Evolutionary conservation across 2,113 vertebrate genomes (phyloP), one percentile per base, ranked within the genome.

Genomic region (Hemichromis elongatus): DNA sequence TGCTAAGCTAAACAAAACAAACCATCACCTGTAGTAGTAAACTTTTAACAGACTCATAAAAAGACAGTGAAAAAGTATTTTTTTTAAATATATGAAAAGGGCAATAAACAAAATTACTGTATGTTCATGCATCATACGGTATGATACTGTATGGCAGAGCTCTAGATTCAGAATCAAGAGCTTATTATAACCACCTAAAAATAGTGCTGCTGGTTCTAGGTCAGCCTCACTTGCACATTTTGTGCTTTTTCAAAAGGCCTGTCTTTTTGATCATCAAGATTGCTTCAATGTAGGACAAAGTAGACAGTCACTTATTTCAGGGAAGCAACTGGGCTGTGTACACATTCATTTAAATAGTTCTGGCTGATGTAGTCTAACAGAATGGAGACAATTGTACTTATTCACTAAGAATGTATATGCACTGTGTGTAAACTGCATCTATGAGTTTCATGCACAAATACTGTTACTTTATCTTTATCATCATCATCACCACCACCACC

Each of bases 121-220:
- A 55, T 56, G 19, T n/a, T 12, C 12, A 66, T 54, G 40, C 26
- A 55, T 50, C 83, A 35, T 26, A 6, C 73, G 54, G 35, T 30
- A 45, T 57, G 3, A 18, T 63, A 68, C 21, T 70, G 82, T 81
- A 66, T 47, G 83, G 11, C 78, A 73, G 56, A 92, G 90, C 66
- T 91, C 91, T 80, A 86, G 86, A 93, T 92, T 82, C 57, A 90
- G 79, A 90, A 82, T 81, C 77, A 54, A 87, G 37, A 70, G 91
- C 90, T 90, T 92, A 90, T 93, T 87, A 92, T 94, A 94, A 86
- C 75, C 35, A 53, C 68, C 93, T 95, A 95, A 93, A 90, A 95
- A 95, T 96, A 95, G 95, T 82, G 45, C 86, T 50, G 84, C 79
- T 87, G 75, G 57, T 96, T 96, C 93, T 96, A 66, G 95, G 95